Evolutionary conservation across 1,140 invertebrate species (phyloP), one percentile per base, ranked within the genome.

Genomic region (Drosophila parvula): DNA sequence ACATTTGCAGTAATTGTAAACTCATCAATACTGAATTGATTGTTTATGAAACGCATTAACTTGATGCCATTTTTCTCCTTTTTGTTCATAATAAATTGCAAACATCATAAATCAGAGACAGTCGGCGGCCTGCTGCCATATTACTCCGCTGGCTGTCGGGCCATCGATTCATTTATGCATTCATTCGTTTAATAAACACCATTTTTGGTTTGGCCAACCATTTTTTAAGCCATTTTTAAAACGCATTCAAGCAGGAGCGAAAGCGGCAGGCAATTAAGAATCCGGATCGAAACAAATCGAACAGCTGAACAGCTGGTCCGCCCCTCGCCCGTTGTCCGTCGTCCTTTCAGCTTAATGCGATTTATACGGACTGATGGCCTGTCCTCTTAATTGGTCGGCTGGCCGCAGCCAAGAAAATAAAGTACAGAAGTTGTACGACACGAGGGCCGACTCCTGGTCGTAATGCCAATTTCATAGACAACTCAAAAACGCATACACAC

Each of bases 401-500:
- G 84, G 84, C 83, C 83, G 83, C 83, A 88, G 83, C 77, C 79
- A 88, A 88, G 83, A 88, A 88, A 88, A 88, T 88, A 89, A 88
- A 89, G 84, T 83, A 80, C 77, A 76, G 57, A 59, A 73, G 63
- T 85, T 85, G 81, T 85, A 53, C 64, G 34, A 85, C 78, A 85
- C 79, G 78, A 47, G 69, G 58, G 63, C 57, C 55, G 34, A 28
- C 57, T 74, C 78, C 69, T 22, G 63, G 60, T 67, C 63, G 89
- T 91, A 91, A 91, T 91, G 89, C 78, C 81, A 78, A 73, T 91
- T 90, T 91, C 80, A 91, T 91, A 84, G 90, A 91, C 90, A 90
- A 85, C 58, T 74, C 65, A 89, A 89, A 89, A 69, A 76, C 41
- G 40, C 14, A 34, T 36, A 40, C 22, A 5, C 16, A 34, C 32